Base-by-base conservation (phyloP, 2,888 invertebrate species). In the Ormyrus thymus region DNA sequence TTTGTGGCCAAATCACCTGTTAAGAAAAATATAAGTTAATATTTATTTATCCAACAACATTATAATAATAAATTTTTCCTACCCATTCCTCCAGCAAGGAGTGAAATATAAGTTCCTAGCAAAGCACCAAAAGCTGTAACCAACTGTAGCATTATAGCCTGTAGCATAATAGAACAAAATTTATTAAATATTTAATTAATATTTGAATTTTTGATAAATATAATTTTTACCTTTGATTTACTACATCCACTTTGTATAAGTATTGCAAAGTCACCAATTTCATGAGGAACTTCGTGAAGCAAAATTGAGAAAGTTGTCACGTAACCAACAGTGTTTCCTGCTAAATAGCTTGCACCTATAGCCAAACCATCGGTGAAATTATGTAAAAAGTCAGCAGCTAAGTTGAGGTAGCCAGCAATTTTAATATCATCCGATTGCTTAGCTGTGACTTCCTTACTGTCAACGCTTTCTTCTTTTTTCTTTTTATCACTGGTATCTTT, bases 291-390 rank as follows among this genome's bases (percentile, higher is more conserved):
- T 92, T 99, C 99, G 90, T 99, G 99, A 64, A 99, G 91, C 72
- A 99, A 92, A 86, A 99, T 98, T 1, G 98, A 98, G 55, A 98
- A 91, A 46, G 99, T 99, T 13, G 99, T 99, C 11, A 98, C 93
- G 74, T 95, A 92, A 48, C 97, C 97, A 86, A 97, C 93, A 84
- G 92, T 95, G 85, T 95, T 94, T 10, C 98, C 98, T 79, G 97
- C 98, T 86, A 98, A 93, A 90, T 95, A 99, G 0, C 98, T 98
- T 0, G 99, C 99, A 69, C 99, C 99, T 88, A 99, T 99, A 43
- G 99, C 99, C 80, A 99, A 91, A 43, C 99, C 99, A 92, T 99
- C 99, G 10, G 99, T 99, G 88, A 99, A 98, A 91, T 99, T 99
- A 90, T 99, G 99, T 11, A 97, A 95, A 90, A 98, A 98, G 90